Evolutionary conservation across 1,140 invertebrate genomes (phyloP).

Genomic region (Papilio glaucus): DNA sequence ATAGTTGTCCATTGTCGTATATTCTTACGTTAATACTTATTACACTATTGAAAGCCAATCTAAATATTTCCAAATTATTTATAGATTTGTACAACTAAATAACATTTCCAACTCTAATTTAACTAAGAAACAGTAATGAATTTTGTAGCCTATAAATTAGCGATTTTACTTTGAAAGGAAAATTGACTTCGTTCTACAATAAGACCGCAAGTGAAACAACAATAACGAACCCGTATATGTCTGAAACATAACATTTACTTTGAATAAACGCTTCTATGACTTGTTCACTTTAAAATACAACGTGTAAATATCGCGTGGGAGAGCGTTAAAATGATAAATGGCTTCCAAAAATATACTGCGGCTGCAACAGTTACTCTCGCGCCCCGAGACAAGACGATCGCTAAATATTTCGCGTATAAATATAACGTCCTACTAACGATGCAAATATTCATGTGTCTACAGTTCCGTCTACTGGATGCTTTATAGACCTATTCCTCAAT

Average conservation of each 20-base stretch:
- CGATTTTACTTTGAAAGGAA: neutral
- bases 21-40: no score
- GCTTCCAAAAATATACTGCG: slow-evolving; percentile 34
- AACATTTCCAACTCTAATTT: neutral
- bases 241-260: slow-evolving; percentile 13
- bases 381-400: slow-evolving; percentile 33
- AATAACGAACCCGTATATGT: neutral
- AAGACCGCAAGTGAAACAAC: neutral
- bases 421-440: slow-evolving; percentile 19
- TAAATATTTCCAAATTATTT: no score
- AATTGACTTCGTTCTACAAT: neutral
- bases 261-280: slow-evolving; percentile 17
- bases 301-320: slow-evolving; percentile 17
- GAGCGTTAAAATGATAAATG: slow-evolving; percentile 38
- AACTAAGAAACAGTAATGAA: neutral
- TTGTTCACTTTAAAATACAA: slow-evolving; percentile 32
- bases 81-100: no score
- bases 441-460: neutral
- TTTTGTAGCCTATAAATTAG: neutral
- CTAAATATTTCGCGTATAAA: slow-evolving; percentile 33
- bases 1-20: no score
- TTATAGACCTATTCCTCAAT: neutral
- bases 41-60: no score
- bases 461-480: slow-evolving; percentile 6
- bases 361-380: slow-evolving; percentile 25